Base-by-base conservation (phyloP, 1,140 invertebrate genomes). In the Nymphalis io region DNA sequence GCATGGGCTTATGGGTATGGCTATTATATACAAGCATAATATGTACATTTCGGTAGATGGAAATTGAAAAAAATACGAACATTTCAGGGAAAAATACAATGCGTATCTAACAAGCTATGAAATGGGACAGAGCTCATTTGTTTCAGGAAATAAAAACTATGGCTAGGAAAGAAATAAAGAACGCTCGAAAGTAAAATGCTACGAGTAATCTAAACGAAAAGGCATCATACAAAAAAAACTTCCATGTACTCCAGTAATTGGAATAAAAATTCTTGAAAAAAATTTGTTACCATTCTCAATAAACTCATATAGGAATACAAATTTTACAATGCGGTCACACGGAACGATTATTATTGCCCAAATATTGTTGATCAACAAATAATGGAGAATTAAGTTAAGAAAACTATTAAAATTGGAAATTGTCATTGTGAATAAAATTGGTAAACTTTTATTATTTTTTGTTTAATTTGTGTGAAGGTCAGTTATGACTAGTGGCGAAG, bases 61-160 rank as follows among this genome's bases (percentile, higher is more conserved):
- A 46, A 48, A 67, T 72, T 62, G 59, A 63, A 61, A 68, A 33
- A 72, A 64, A 63, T 63, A 63, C 38, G 51, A 58, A 62, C 61
- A 40, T 70, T 70, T 70, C 60, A 62, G 44, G 27, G 38, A 40
- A 66, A 53, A 65, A 66, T 60, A 62, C 67, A 71, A 66, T 71
- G 63, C 39, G 62, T 71, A 71, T 55, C 42, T 66, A 71, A 66
- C 69, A 71, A 63, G 66, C 70, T 68, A 72, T 68, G 70, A 72
- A 72, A 72, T 72, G 70, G 65, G 70, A 67, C 64, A 67, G 65
- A 64, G 65, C 60, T 72, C 70, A 72, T 72, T 72, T 72, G 70
- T 72, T 72, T 60, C 65, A 63, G 60, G 60, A 68, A 72, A 68
- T 72, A 72, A 72, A 66, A 72, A 72, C 65, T 68, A 72, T 60